Evolutionary conservation across 1,140 invertebrate genomes (phyloP).

Genomic region (Oncopeltus fasciatus): DNA sequence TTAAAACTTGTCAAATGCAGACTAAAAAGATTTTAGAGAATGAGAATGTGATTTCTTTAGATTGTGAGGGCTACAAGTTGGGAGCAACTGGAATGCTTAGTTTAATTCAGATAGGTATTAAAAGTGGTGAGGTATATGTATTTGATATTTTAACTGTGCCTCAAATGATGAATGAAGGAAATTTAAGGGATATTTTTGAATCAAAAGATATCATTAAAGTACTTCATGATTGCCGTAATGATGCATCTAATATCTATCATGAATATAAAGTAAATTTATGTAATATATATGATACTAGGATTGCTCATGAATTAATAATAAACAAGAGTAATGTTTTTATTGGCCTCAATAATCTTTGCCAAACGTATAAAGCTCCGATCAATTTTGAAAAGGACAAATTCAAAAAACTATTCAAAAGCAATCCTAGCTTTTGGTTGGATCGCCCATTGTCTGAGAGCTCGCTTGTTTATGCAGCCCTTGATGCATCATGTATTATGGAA

Average conservation of each 20-base stretch:
- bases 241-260: neutral
- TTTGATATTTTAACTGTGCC: neutral
- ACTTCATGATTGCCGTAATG: neutral
- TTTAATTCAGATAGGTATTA: neutral
- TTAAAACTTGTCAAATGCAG: neutral
- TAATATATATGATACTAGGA: neutral
- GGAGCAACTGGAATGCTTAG: neutral
- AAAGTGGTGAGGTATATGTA: neutral
- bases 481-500: neutral
- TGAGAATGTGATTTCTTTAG: neutral
- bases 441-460: neutral
- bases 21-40: neutral
- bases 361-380: neutral
- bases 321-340: neutral
- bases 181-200: neutral
- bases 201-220: neutral
- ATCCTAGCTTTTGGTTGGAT: neutral
- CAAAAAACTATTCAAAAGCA: neutral
- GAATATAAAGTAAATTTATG: neutral
- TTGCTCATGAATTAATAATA: neutral
- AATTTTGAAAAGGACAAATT: neutral
- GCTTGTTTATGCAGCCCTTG: neutral
- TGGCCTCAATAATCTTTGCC: neutral
- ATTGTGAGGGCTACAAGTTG: neutral
- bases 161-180: neutral